A percentile compares a stretch with the other conserved stretches of the same genome.
These are phyloP conservation scores for Mormyrops boulengeri DNA, from an alignment of 2,797 vertebrate genomes.

Conservation along the genomic window DNA sequence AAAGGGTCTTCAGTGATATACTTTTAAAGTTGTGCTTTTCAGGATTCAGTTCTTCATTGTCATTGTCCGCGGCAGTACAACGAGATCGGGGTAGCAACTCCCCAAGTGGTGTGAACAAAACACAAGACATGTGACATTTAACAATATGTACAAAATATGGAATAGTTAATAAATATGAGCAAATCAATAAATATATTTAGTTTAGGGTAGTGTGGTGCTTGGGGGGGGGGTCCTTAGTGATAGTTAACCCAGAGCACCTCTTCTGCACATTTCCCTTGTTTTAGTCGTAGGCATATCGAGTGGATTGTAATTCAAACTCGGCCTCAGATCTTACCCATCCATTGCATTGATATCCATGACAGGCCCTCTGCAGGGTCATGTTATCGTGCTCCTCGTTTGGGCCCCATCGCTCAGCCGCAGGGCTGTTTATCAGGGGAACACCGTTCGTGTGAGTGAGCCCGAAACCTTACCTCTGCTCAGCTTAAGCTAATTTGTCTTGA, in stretches of 20 bases:
- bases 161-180: background rate
- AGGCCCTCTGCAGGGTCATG: background rate
- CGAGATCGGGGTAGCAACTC: background rate
- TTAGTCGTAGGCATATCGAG: background rate
- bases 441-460: background rate
- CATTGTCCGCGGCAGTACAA: background rate
- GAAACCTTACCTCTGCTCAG: background rate
- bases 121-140: background rate
- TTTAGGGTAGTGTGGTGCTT: background rate
- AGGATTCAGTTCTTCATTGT: background rate
- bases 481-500: background rate
- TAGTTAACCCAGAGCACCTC: background rate
- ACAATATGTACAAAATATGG: background rate
- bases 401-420: too few species aligned
- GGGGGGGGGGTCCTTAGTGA: background rate
- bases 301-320: background rate
- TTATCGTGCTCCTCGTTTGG: background rate
- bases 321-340: background rate
- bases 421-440: background rate
- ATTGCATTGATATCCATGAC: background rate
- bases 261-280: background rate
- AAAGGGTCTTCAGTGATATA: background rate
- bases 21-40: background rate
- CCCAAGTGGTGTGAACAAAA: background rate
- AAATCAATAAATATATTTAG: background rate